Percentiles rank a stretch among this genome's conserved stretches.
Evolutionary conservation across 2,888 invertebrate species (phyloP).

Genomic region (Euclidia mi): DNA sequence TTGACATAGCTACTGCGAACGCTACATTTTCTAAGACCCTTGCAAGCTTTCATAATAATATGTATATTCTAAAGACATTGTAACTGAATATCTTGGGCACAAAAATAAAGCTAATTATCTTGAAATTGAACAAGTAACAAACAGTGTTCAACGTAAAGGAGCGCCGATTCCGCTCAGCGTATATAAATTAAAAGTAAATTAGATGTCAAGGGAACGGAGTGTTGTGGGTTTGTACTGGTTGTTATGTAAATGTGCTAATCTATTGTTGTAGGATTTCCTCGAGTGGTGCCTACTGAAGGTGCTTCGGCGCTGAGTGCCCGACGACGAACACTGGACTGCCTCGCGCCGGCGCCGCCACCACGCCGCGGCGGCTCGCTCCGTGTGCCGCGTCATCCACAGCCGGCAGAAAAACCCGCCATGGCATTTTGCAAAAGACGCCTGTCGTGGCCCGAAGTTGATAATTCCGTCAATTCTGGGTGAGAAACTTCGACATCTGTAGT

Average conservation of each 20-base stretch:
- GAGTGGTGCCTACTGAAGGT: constrained; percentile 93
- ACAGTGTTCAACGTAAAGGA: neutral
- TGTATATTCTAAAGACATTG: too few species aligned
- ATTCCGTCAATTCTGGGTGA: constrained; percentile 95
- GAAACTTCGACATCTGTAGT: constrained; percentile 57
- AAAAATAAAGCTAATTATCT: constrained; percentile 3
- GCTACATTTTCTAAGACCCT: too few species aligned
- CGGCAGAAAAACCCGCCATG: constrained; percentile 92
- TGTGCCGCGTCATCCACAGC: too few species aligned
- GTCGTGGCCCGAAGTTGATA: constrained; percentile 96
- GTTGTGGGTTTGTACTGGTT: constrained; percentile 5
- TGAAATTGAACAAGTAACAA: neutral
- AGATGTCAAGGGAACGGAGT: neutral
- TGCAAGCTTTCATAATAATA: too few species aligned
- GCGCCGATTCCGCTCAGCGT: neutral
- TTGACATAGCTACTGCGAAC: neutral
- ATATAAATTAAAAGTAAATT: constrained; percentile 12
- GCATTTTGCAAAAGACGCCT: constrained; percentile 94
- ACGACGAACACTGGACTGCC: constrained; percentile 92
- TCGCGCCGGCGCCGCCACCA: constrained; percentile 86
- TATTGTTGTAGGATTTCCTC: constrained; percentile 90
- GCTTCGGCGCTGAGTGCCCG: constrained; percentile 88
- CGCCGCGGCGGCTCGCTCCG: too few species aligned
- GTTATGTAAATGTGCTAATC: constrained; percentile 1
- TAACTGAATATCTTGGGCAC: too few species aligned